Percentiles rank a stretch among this genome's conserved stretches.
Conservation (phyloP, 2,888 invertebrate genomes). For the Megastigmus dorsalis region DNA sequence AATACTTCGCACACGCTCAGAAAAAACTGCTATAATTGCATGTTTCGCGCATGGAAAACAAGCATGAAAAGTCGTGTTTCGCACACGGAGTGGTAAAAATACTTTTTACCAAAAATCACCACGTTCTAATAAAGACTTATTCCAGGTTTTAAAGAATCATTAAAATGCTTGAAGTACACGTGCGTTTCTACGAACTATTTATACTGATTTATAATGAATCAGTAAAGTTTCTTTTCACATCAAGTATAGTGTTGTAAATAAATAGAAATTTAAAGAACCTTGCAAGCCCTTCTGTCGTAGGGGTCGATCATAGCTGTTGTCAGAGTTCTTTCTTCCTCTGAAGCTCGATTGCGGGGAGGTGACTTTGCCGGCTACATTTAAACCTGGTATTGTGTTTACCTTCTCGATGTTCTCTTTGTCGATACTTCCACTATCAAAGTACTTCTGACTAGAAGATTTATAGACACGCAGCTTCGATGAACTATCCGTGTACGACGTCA, state of each 20-base stretch:
- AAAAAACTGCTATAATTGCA: too few species aligned
- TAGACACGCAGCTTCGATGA: background rate
- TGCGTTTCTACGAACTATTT: too few species aligned
- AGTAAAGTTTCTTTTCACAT: too few species aligned
- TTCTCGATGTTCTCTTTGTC: conserved; percentile 29
- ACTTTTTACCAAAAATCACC: too few species aligned
- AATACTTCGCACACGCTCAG: too few species aligned
- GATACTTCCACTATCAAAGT: background rate
- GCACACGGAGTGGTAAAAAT: too few species aligned
- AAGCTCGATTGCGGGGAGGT: background rate
- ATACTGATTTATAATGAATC: too few species aligned
- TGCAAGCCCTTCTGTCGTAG: conserved; percentile 13
- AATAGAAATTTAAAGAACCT: conserved; percentile 25
- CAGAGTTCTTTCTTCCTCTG: background rate
- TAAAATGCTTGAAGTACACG: too few species aligned
- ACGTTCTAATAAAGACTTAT: too few species aligned
- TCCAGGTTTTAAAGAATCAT: too few species aligned
- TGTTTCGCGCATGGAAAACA: too few species aligned
- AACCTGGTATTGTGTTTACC: background rate
- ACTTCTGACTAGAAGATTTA: background rate
- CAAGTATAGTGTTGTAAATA: background rate
- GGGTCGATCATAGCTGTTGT: conserved; percentile 15
- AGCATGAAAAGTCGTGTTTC: too few species aligned
- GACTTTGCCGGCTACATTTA: background rate
- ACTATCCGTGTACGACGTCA: background rate